These are phyloP conservation scores for Copidosoma floridanum DNA, from an alignment of 1,140 invertebrate species.

Conservation along the genomic window DNA sequence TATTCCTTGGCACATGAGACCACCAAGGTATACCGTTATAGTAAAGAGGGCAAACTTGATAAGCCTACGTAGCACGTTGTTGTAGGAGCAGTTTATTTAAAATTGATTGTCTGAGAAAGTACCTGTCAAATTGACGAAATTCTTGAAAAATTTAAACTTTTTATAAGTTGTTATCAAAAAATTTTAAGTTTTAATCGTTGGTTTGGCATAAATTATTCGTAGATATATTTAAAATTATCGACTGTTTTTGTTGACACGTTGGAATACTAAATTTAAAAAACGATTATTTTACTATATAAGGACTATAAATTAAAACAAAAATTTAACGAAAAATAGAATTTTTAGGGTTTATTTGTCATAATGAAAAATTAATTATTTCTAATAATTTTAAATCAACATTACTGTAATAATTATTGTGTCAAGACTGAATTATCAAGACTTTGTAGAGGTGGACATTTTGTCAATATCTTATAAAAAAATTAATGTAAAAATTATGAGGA, in stretches of 20 bases:
- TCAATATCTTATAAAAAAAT: slow-evolving; percentile 45
- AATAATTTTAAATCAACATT: slow-evolving; percentile 38
- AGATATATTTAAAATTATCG: slow-evolving; percentile 9
- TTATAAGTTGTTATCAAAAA: slow-evolving; percentile 15
- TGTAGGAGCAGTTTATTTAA: too few species aligned
- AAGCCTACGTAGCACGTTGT: slow-evolving; percentile 15
- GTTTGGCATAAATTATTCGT: slow-evolving; percentile 22
- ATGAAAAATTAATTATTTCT: too few species aligned
- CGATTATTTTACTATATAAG: slow-evolving; percentile 12
- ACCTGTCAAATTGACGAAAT: slow-evolving; percentile 18
- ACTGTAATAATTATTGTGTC: slow-evolving; percentile 48
- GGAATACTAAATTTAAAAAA: slow-evolving; percentile 22
- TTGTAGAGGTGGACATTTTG: slow-evolving; percentile 50
- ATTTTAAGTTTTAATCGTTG: slow-evolving; percentile 19
- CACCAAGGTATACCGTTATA: too few species aligned
- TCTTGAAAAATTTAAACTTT: neutral
- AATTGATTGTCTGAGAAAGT: slow-evolving; percentile 17
- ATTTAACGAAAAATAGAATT: slow-evolving; percentile 23
- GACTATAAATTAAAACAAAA: slow-evolving; percentile 29
- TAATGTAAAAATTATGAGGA: slow-evolving; percentile 44
- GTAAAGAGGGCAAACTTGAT: too few species aligned
- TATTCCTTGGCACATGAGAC: too few species aligned
- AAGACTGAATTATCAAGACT: slow-evolving; percentile 54
- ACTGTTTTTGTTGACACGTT: slow-evolving; percentile 25
- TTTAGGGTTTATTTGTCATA: too few species aligned